Percentiles rank a stretch among this genome's conserved stretches.
These are phyloP conservation scores for Thamnophis elegans DNA, from an alignment of 2,797 vertebrate genomes.

Conservation along the genomic window DNA sequence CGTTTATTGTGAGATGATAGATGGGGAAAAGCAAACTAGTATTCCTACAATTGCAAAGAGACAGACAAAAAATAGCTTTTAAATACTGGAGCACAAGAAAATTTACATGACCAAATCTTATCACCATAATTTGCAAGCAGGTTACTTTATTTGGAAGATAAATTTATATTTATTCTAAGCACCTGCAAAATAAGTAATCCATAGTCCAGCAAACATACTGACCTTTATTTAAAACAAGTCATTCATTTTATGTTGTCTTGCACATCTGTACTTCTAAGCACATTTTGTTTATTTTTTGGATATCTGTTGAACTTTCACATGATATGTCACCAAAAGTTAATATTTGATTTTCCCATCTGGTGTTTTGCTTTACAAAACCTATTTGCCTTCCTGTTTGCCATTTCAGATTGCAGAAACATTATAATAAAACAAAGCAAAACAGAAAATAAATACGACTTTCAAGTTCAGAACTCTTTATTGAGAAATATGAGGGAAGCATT, in stretches of 20 bases:
- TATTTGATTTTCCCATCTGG: constrained; percentile 12
- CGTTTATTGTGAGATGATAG: background rate
- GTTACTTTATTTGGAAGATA: background rate
- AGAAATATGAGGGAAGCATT: background rate
- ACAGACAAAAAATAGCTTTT: background rate
- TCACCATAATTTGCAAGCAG: background rate
- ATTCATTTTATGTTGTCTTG: background rate
- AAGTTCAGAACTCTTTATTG: constrained; percentile 19
- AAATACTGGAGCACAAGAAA: background rate
- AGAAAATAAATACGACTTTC: constrained; percentile 36
- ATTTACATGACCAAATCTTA: background rate
- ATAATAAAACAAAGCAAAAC: background rate
- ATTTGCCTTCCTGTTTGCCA: constrained; percentile 5
- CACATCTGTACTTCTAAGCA: background rate
- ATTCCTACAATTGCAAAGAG: background rate
- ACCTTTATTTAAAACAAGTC: background rate
- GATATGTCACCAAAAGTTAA: constrained; percentile 28
- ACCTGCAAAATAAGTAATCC: background rate
- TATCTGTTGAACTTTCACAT: constrained; percentile 27
- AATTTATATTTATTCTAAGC: background rate
- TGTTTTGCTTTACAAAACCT: constrained; percentile 32
- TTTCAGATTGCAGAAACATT: constrained; percentile 15
- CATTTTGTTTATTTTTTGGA: background rate
- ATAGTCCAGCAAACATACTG: background rate
- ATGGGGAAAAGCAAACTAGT: background rate